A percentile compares a stretch with the other conserved stretches of the same genome.
Conservation (phyloP, 2,113 vertebrate genomes). For the Apteryx owenii region DNA sequence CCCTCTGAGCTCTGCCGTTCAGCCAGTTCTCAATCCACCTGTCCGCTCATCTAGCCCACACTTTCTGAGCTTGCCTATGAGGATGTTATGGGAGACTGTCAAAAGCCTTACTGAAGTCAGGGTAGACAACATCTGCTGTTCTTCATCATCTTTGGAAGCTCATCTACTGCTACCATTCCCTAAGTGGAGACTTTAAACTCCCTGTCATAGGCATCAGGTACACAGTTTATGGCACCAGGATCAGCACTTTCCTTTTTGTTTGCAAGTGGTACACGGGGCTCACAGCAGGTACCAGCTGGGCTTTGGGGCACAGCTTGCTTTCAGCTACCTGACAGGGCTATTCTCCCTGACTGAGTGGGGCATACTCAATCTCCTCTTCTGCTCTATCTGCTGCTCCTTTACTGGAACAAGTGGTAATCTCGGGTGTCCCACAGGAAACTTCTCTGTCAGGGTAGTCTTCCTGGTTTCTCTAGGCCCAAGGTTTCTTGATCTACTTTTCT, state of each 20-base stretch:
- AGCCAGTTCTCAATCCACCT: no score
- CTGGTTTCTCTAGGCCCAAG: neutral
- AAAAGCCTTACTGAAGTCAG: no score
- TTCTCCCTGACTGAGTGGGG: neutral
- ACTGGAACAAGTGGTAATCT: no score
- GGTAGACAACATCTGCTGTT: no score
- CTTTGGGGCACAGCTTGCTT: neutral
- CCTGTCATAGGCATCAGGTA: fast-evolving
- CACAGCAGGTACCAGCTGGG: fast-evolving
- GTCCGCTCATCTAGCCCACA: no score
- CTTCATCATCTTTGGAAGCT: neutral
- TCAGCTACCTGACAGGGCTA: neutral
- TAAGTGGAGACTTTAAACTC: neutral
- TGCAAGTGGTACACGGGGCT: neutral
- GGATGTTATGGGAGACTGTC: no score
- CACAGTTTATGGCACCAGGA: neutral
- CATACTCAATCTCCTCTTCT: neutral
- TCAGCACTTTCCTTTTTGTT: neutral
- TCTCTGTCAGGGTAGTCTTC: neutral
- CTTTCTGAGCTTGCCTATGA: no score
- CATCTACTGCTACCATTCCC: neutral
- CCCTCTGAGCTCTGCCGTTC: no score
- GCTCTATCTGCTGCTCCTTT: neutral
- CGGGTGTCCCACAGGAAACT: neutral
- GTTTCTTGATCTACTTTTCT: neutral